phyloP scores from a whole-genome alignment of 2,888 invertebrate species.

The Agrotis segetum region DNA sequence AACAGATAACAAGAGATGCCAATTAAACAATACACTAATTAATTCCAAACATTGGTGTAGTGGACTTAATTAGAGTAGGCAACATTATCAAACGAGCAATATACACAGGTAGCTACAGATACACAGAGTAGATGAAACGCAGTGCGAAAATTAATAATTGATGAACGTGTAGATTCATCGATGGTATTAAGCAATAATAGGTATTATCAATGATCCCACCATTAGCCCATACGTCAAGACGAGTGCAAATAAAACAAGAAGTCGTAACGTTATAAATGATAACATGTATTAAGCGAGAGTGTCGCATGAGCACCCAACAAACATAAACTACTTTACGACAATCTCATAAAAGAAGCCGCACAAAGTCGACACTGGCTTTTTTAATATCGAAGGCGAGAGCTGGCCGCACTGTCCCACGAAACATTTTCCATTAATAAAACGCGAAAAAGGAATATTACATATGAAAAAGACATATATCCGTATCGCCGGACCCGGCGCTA shows the following conservation, averaged over 20 bases:
- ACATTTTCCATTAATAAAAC: constrained; percentile 92
- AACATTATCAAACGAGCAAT: constrained; percentile 80
- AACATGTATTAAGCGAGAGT: constrained; percentile 60
- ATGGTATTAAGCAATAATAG: constrained; percentile 45
- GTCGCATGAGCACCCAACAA: constrained; percentile 66
- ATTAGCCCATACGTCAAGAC: constrained; percentile 33
- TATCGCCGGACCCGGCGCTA: constrained; percentile 91
- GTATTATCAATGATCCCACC: constrained; percentile 13
- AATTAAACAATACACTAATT: constrained; percentile 91
- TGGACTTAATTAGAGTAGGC: constrained; percentile 90
- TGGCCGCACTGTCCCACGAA: constrained; percentile 89
- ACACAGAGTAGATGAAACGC: constrained; percentile 72
- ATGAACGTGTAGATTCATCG: constrained; percentile 63
- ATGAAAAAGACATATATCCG: constrained; percentile 91
- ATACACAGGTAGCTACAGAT: constrained; percentile 69
- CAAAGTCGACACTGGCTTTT: constrained; percentile 84
- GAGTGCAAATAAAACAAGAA: constrained; percentile 50
- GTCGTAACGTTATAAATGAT: constrained; percentile 58
- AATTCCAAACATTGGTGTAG: constrained; percentile 91
- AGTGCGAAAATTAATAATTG: constrained; percentile 74
- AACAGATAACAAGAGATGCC: constrained; percentile 91
- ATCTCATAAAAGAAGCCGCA: constrained; percentile 86
- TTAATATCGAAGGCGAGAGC: constrained; percentile 89
- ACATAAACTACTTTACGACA: constrained; percentile 85
- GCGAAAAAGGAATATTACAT: constrained; percentile 92